Percentiles rank a stretch among this genome's conserved stretches.
These are phyloP conservation scores for Germaria angustata DNA, from an alignment of 2,888 invertebrate species.

Conservation along the genomic window DNA sequence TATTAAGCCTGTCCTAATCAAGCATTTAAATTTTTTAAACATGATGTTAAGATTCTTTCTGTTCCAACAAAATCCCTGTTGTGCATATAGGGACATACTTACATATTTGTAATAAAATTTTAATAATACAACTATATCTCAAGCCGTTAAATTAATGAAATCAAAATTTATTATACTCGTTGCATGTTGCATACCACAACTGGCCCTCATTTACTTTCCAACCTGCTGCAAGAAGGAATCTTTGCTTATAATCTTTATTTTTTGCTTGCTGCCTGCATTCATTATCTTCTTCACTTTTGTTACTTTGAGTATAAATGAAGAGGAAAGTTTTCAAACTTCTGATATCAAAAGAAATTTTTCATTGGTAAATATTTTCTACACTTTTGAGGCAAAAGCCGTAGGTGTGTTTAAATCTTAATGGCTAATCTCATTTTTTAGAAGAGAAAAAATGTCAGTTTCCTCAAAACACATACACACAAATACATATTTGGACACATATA, in stretches of 20 bases:
- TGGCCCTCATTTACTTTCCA: slow-evolving; percentile 56
- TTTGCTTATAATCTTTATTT: background rate
- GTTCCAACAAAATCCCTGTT: no score
- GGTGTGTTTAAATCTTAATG: slow-evolving; percentile 41
- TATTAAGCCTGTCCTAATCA: no score
- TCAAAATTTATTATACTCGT: background rate
- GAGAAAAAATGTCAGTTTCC: background rate
- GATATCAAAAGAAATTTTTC: background rate
- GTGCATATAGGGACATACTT: no score
- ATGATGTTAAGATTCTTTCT: no score
- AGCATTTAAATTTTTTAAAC: no score
- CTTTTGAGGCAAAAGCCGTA: background rate
- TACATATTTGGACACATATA: background rate
- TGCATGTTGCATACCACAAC: slow-evolving; percentile 15
- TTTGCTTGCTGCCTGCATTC: background rate
- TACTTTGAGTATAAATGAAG: slow-evolving; percentile 23
- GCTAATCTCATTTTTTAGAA: slow-evolving; percentile 25
- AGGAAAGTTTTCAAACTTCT: slow-evolving; percentile 42
- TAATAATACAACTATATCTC: no score
- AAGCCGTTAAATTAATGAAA: slow-evolving; percentile 28
- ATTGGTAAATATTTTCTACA: slow-evolving; percentile 4
- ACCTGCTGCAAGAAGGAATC: slow-evolving; percentile 47
- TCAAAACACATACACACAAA: background rate
- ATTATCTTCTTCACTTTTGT: background rate
- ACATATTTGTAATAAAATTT: no score